These are phyloP conservation scores for Drosophila recens DNA, from an alignment of 2,888 invertebrate species.

Conservation along the genomic window DNA sequence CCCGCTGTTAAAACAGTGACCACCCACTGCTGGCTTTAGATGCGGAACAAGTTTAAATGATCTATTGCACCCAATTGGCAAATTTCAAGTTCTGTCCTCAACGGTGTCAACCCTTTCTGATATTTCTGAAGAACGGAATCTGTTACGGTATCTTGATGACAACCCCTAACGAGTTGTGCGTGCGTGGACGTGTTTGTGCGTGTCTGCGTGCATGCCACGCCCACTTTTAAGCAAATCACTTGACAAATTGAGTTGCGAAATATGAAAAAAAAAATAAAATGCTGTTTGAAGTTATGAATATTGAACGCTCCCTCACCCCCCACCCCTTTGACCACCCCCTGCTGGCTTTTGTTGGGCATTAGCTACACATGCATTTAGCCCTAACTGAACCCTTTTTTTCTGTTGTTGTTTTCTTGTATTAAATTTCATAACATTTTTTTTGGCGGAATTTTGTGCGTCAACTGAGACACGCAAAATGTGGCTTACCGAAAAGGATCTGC, in stretches of 20 bases:
- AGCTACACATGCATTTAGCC: conserved; percentile 50
- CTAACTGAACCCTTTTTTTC: conserved; percentile 52
- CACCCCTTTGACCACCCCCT: not conserved
- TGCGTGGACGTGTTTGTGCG: conserved; percentile 26
- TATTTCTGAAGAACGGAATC: conserved; percentile 5
- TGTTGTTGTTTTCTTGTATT: conserved; percentile 32
- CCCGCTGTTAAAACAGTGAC: too few species aligned
- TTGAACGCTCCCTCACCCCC: conserved; percentile 16
- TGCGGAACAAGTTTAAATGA: conserved; percentile 31
- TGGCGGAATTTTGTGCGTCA: conserved; percentile 50
- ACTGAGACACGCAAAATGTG: conserved; percentile 73
- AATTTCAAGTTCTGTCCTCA: not conserved
- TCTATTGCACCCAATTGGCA: conserved; percentile 26
- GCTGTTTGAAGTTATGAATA: too few species aligned
- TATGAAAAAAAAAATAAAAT: conserved; percentile 37
- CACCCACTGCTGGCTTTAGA: too few species aligned
- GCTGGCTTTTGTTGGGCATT: conserved; percentile 34
- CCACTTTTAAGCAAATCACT: conserved; percentile 69
- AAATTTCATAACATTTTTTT: conserved; percentile 48
- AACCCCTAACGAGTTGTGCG: conserved; percentile 67
- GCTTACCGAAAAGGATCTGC: conserved; percentile 67
- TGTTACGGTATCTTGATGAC: conserved; percentile 29
- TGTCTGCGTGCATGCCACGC: conserved; percentile 61
- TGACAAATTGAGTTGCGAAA: conserved; percentile 70
- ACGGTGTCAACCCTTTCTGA: not conserved